These are phyloP conservation scores for Anas bernieri DNA, from an alignment of 2,797 vertebrate species.

Conservation along the genomic window DNA sequence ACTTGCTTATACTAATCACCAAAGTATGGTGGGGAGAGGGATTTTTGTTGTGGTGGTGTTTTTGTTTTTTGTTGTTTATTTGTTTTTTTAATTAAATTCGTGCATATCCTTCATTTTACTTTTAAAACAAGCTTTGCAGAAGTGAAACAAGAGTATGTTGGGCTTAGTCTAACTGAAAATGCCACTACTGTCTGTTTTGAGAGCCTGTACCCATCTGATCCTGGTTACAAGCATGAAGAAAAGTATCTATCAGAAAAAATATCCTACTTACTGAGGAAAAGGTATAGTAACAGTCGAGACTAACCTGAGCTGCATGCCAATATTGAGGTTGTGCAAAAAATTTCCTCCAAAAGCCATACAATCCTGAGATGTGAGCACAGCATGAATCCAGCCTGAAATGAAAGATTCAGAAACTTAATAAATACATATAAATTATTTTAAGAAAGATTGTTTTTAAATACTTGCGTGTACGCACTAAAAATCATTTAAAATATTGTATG, in stretches of 20 bases:
- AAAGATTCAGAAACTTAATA: slow-evolving; percentile 27
- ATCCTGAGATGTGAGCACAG: slow-evolving; percentile 98
- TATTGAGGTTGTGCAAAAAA: slow-evolving; percentile 99
- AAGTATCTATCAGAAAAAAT: not conserved
- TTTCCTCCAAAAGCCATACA: slow-evolving; percentile 99
- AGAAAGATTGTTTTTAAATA: not conserved
- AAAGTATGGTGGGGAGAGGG: not conserved
- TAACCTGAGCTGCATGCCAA: slow-evolving; percentile 99
- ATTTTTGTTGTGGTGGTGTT: too few relatives aligned
- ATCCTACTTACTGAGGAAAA: slow-evolving; percentile 8
- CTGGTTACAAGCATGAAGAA: slow-evolving; percentile 21
- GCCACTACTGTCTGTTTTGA: slow-evolving; percentile 12
- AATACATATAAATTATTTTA: not conserved
- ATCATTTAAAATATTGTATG: not conserved
- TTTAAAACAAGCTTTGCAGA: slow-evolving; percentile 35
- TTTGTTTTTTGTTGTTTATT: not conserved
- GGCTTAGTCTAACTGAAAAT: slow-evolving; percentile 52
- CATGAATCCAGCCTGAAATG: slow-evolving; percentile 96
- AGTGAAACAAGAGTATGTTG: not conserved
- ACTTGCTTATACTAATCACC: slow-evolving; percentile 5
- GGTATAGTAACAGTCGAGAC: slow-evolving; percentile 23
- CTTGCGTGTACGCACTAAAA: not conserved
- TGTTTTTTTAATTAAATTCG: not conserved
- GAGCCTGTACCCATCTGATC: slow-evolving; percentile 5
- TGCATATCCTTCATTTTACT: not conserved